phyloP scores from a whole-genome alignment of 2,797 vertebrate species.

The Sciurus carolinensis region DNA sequence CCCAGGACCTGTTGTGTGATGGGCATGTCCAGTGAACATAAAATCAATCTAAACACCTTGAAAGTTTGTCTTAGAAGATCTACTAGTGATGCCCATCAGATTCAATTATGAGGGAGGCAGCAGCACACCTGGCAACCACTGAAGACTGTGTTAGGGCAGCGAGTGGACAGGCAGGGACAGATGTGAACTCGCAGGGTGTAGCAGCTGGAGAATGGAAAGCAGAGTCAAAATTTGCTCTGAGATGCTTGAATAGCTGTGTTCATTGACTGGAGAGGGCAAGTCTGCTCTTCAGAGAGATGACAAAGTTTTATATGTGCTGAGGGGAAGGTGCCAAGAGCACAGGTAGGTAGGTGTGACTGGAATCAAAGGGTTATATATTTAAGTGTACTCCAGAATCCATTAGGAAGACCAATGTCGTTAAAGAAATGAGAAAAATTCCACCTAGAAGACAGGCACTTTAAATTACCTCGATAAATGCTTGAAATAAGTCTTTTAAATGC shows the following conservation, averaged over 20 bases:
- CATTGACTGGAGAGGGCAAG: neutral
- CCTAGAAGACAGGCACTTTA: slow-evolving; percentile 35
- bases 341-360: neutral
- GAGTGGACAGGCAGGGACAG: neutral
- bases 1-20: neutral
- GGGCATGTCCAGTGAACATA: neutral
- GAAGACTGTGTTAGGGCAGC: neutral
- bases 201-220: neutral
- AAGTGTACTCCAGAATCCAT: slow-evolving; percentile 25
- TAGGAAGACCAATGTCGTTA: slow-evolving; percentile 39
- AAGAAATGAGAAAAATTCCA: slow-evolving; percentile 63
- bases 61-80: neutral
- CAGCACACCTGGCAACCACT: neutral
- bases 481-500: slow-evolving; percentile 73
- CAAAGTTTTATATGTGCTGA: neutral
- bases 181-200: neutral
- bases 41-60: neutral
- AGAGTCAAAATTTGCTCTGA: neutral
- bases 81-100: neutral
- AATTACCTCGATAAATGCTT: slow-evolving; percentile 63
- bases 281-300: neutral
- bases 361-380: neutral
- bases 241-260: neutral
- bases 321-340: neutral
- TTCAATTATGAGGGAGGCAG: too few relatives aligned